Percentiles rank a stretch among this genome's conserved stretches.
Conservation (phyloP, 2,888 invertebrate genomes). For the Hemistola chrysoprasaria region DNA sequence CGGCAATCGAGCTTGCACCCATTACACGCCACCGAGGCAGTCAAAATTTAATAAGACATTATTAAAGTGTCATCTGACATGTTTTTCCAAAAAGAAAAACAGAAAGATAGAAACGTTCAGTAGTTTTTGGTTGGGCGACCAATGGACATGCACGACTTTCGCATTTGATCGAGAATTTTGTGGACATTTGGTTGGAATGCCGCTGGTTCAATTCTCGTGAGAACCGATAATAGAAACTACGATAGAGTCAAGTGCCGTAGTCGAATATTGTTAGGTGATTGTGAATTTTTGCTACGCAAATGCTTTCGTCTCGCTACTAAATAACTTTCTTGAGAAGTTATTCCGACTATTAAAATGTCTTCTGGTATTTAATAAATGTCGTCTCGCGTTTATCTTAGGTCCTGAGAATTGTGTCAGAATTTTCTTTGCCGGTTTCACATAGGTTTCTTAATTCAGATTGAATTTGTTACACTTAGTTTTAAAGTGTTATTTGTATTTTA, state of each 20-base stretch:
- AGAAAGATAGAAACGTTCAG: constrained; percentile 56
- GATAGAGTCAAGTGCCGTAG: constrained; percentile 59
- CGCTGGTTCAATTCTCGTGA: constrained; percentile 75
- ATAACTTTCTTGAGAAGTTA: constrained; percentile 68
- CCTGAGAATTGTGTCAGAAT: constrained; percentile 67
- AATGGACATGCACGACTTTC: constrained; percentile 78
- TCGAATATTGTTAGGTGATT: constrained; percentile 66
- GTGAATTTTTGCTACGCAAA: constrained; percentile 75
- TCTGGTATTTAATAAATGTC: constrained; percentile 46
- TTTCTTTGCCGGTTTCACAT: constrained; percentile 7
- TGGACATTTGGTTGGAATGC: constrained; percentile 67
- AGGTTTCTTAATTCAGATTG: constrained; percentile 1
- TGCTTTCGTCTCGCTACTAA: constrained; percentile 69
- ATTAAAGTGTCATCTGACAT: constrained; percentile 23
- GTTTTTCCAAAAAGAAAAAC: constrained; percentile 28
- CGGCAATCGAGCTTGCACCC: no score
- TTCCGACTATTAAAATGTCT: constrained; percentile 48
- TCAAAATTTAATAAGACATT: no score
- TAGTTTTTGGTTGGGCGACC: constrained; percentile 68
- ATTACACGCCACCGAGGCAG: no score
- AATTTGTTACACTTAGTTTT: neutral
- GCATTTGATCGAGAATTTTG: constrained; percentile 68
- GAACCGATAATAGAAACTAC: constrained; percentile 55
- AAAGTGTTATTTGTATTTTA: neutral
- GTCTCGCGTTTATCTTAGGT: constrained; percentile 46